Percentiles rank a stretch among this genome's conserved stretches.
These are phyloP conservation scores for Emydocephalus ijimae DNA, from an alignment of 2,113 vertebrate species.

Conservation along the genomic window DNA sequence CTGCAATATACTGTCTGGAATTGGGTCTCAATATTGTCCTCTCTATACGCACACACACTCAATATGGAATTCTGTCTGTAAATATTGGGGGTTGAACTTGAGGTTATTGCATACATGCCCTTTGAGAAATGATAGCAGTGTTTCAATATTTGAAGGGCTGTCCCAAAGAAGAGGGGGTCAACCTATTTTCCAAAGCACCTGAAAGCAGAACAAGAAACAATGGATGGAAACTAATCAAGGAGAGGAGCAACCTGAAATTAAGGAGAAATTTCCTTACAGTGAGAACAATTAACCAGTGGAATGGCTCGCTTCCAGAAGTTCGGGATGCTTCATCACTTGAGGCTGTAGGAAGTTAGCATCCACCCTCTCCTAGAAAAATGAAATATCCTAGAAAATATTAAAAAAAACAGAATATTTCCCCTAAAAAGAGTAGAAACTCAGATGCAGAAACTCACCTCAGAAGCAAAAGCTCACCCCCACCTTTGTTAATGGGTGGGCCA, in stretches of 20 bases:
- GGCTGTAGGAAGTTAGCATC: too few species aligned
- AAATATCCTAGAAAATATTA: too few species aligned
- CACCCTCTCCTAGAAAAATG: too few species aligned
- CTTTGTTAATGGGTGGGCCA: too few species aligned
- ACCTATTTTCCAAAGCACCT: background rate
- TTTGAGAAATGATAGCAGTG: background rate
- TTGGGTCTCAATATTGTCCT: background rate
- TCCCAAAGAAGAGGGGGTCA: background rate
- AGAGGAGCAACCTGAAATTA: background rate
- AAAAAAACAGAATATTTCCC: too few species aligned
- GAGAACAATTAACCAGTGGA: background rate
- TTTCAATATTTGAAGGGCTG: background rate
- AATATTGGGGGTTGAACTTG: background rate
- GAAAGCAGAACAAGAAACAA: background rate
- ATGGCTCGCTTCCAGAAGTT: background rate
- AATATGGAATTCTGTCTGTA: background rate
- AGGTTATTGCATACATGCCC: background rate
- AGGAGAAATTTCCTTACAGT: background rate
- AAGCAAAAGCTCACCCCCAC: too few species aligned
- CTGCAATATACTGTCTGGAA: background rate
- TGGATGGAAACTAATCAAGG: background rate
- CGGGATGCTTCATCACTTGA: background rate
- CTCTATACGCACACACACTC: background rate
- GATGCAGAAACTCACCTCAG: too few species aligned
- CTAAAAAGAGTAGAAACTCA: too few species aligned